Evolutionary conservation across 2,888 invertebrate species (phyloP).

Genomic region (Agrypnus murinus): DNA sequence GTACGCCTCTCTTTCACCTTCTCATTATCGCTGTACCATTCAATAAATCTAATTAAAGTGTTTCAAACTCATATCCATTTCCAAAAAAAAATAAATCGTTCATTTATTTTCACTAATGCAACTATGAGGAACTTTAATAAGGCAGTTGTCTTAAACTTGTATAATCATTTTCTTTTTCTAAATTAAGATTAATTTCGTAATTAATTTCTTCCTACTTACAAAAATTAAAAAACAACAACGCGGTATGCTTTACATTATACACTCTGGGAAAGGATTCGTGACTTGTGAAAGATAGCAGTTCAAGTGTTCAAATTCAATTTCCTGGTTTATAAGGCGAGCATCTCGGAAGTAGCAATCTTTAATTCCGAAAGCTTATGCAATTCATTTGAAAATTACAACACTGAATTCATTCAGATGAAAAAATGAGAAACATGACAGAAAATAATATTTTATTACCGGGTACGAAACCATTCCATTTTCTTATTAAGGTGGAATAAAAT

Average conservation of each 20-base stretch:
- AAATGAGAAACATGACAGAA: slow-evolving; percentile 20
- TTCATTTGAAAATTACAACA: slow-evolving; percentile 1
- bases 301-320: slow-evolving; percentile 1
- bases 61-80: no score
- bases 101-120: no score
- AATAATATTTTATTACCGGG: neutral
- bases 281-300: slow-evolving; percentile 2
- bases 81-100: no score
- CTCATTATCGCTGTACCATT: no score
- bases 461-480: neutral
- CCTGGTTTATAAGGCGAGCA: slow-evolving; percentile 20
- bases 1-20: no score
- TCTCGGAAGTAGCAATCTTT: slow-evolving; percentile 18
- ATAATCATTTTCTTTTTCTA: no score
- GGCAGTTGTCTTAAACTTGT: no score
- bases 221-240: no score
- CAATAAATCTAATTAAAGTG: no score
- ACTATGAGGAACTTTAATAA: no score
- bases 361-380: slow-evolving; percentile 26
- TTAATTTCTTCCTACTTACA: no score
- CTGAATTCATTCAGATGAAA: slow-evolving; percentile 2
- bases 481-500: neutral
- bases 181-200: no score
- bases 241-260: neutral
- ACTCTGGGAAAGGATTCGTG: slow-evolving; percentile 15